Percentiles rank a stretch among this genome's conserved stretches.
Evolutionary conservation across 2,888 invertebrate species (phyloP).

Genomic region (Carpatolechia fugitivella): DNA sequence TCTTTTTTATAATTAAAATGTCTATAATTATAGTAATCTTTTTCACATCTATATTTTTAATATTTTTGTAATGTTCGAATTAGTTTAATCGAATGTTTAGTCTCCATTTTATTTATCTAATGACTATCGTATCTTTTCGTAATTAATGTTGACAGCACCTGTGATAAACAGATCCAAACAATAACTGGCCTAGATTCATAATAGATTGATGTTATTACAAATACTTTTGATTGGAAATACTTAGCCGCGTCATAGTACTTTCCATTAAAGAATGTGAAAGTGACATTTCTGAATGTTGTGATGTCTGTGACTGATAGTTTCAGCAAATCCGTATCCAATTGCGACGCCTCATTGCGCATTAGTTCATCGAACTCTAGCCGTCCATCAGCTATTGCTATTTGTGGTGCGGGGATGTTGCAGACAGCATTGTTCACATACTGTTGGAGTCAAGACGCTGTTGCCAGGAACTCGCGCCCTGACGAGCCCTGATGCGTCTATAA

Average conservation of each 20-base stretch:
- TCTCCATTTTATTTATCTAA: too few species aligned
- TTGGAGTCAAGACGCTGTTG: slow-evolving; percentile 63
- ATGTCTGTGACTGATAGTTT: background rate
- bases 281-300: slow-evolving; percentile 15
- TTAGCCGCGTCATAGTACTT: background rate
- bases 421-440: slow-evolving; percentile 70
- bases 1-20: slow-evolving; percentile 65
- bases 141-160: slow-evolving; percentile 12
- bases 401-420: slow-evolving; percentile 42
- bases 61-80: background rate
- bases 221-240: background rate
- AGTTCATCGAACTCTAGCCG: slow-evolving; percentile 58
- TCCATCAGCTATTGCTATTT: slow-evolving; percentile 51
- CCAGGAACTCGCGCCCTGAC: slow-evolving; percentile 60
- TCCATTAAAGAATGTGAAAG: slow-evolving; percentile 24
- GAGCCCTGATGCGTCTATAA: slow-evolving; percentile 57
- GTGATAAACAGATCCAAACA: background rate
- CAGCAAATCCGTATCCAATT: background rate
- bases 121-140: background rate
- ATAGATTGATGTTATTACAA: background rate
- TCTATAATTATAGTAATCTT: slow-evolving; percentile 14
- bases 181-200: background rate
- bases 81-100: background rate
- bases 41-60: background rate
- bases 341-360: slow-evolving; percentile 20